Base-by-base conservation (phyloP, 2,888 invertebrate species). In the Latrodectus hesperus region DNA sequence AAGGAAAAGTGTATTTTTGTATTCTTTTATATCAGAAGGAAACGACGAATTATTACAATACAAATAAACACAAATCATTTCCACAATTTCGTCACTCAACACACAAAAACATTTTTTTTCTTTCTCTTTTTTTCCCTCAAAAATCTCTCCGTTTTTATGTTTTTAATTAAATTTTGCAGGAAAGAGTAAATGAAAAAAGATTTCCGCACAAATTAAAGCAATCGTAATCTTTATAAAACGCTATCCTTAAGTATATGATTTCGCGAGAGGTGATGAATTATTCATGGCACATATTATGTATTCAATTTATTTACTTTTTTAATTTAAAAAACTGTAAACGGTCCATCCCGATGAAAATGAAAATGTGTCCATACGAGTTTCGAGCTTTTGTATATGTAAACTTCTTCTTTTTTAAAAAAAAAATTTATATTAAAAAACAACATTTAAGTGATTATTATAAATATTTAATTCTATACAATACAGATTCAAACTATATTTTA, bases 1-100 rank as follows among this genome's bases (percentile, higher is more conserved):
- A 64, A 22, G n/a, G 55, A 80, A 78, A 74, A 67, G 72, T 74
- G 49, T 14, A 64, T 64, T 49, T 78, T 80, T 64, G 55, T 55
- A 16, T 60, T 60, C 60, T 10, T 60, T n/a, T 60, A 16, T 60
- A 16, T 10, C 12, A 60, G n/a, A 60, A 60, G n/a, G 60, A 60
- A 60, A 60, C 14, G n/a, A 11, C n/a, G n/a, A n/a, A 60, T 60
- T 16, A 60, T n/a, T 11, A 60, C 5, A n/a, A n/a, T 60, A 60
- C 60, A 60, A 60, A 60, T 60, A 60, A 60, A 60, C 60, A 60
- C 60, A 60, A 38, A 60, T 60, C 60, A 60, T 60, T 60, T 60
- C n/a, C 60, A 16, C n/a, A 16, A 60, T 12, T 60, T 60, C 60
- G 60, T 60, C 60, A 60, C n/a, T 60, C 60, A 60, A 60, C 60